Base-by-base conservation (phyloP, 92 coral and sea anemone species). In the Phenganax stokvisi region DNA sequence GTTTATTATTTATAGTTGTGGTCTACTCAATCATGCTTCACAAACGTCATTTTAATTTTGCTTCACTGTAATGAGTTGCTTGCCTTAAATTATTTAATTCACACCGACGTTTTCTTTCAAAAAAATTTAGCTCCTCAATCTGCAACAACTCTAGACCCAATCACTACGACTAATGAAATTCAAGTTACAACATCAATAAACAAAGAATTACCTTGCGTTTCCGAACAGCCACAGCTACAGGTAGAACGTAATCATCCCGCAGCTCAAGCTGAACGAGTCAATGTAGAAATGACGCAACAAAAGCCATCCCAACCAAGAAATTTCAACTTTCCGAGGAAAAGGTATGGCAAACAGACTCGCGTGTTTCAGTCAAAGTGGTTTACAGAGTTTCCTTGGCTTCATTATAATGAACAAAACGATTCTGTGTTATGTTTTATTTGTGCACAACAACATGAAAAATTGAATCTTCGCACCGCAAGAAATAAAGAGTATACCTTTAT, bases 321-420 rank as follows among this genome's bases (percentile, higher is more conserved):
- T 74, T 90, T 87, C 76, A 61, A 51, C 27, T 90, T 88, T 84
- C 89, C 89, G 51, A 84, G 78, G 80, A 81, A 20, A 80, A 90
- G 20, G 54, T 70, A 74, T 55, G 87, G 85, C 64, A 60, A 80
- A 64, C 85, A 86, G 81, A 84, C 80, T 70, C 91, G 87, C 64
- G 65, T 89, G 0, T 90, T 90, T 83, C 84, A 87, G 56, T 70
- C 87, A 51, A 87, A 81, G 67, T 90, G 93, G 93, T 90, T 90
- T 72, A 87, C 60, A 8, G 85, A 88, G 72, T 88, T 76, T 69
- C 88, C 91, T 31, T 90, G 91, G 91, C 81, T 90, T 53, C 96
- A 90, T 83, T 90, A 86, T 83, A 70, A 77, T 59, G 90, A 86
- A 62, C 63, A 87, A 74, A 83, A 56, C 12, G 88, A 91, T 85